Conservation (phyloP, 2,113 vertebrate species). For the Hippocampus zosterae region DNA sequence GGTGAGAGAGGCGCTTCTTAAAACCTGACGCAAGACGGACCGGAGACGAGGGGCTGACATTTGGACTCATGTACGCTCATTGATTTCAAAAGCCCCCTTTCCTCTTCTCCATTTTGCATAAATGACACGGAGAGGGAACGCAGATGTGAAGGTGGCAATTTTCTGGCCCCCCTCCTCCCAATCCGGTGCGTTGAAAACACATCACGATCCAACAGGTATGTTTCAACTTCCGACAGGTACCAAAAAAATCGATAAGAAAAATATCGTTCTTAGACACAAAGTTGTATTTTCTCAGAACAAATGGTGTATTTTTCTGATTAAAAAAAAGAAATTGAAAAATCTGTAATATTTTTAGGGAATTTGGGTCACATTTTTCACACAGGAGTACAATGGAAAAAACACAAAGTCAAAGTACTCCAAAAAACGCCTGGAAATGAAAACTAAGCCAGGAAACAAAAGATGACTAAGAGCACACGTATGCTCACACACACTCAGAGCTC, state of each 20-base stretch:
- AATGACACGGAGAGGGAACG: background rate
- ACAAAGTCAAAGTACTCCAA: too few relatives aligned
- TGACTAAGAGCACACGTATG: too few relatives aligned
- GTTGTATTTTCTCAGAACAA: background rate
- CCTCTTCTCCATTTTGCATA: background rate
- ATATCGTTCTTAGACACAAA: too few relatives aligned
- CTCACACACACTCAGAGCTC: too few relatives aligned
- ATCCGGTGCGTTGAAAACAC: background rate
- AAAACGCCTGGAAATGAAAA: too few relatives aligned
- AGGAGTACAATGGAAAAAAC: too few relatives aligned
- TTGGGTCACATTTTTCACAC: too few relatives aligned
- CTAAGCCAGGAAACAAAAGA: too few relatives aligned
- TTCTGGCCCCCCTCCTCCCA: background rate
- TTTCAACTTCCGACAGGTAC: too few relatives aligned
- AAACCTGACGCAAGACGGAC: slow-evolving; percentile 37
- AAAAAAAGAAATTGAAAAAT: background rate
- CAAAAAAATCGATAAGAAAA: too few relatives aligned
- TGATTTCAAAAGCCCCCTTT: background rate
- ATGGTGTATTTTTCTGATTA: background rate
- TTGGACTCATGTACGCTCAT: background rate
- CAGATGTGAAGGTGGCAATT: background rate
- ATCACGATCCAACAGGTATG: background rate
- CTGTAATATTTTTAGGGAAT: too few relatives aligned
- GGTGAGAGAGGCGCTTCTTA: slow-evolving; percentile 47
- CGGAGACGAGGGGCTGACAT: background rate